phyloP scores from a whole-genome alignment of 1,140 invertebrate genomes.

The Anoplophora glabripennis region DNA sequence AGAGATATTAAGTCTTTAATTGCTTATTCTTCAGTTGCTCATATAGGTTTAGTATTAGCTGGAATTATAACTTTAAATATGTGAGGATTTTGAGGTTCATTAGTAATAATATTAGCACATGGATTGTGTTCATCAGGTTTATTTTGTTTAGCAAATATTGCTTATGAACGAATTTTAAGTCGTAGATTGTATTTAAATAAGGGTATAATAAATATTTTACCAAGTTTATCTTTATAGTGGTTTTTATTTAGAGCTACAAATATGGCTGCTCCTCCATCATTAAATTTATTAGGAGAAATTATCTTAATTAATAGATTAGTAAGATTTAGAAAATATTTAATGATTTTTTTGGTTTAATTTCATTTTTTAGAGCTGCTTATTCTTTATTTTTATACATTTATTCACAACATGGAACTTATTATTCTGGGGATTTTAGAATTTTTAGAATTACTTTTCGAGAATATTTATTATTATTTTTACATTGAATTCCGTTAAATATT shows the following conservation, averaged over 20 bases:
- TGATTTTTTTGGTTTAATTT: conserved; percentile 54
- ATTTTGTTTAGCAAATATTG: conserved; percentile 66
- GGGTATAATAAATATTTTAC: conserved; percentile 51
- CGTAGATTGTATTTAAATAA: conserved; percentile 53
- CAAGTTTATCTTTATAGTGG: conserved; percentile 56
- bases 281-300: conserved; percentile 58
- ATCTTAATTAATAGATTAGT: conserved; percentile 57
- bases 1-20: conserved; percentile 60
- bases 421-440: conserved; percentile 49
- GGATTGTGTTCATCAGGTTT: conserved; percentile 63
- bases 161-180: conserved; percentile 56
- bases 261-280: conserved; percentile 50
- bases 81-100: conserved; percentile 51
- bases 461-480: conserved; percentile 58
- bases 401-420: conserved; percentile 56
- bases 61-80: conserved; percentile 51
- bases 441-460: conserved; percentile 50
- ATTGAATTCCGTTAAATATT: conserved; percentile 61
- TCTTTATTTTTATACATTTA: conserved; percentile 55
- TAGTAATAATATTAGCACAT: conserved; percentile 64
- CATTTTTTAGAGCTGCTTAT: conserved; percentile 52
- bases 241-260: conserved; percentile 58
- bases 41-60: conserved; percentile 56
- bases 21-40: conserved; percentile 63
- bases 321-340: conserved; percentile 49